phyloP scores from a whole-genome alignment of 2,888 invertebrate genomes.

The Torymus aiolomorphi region DNA sequence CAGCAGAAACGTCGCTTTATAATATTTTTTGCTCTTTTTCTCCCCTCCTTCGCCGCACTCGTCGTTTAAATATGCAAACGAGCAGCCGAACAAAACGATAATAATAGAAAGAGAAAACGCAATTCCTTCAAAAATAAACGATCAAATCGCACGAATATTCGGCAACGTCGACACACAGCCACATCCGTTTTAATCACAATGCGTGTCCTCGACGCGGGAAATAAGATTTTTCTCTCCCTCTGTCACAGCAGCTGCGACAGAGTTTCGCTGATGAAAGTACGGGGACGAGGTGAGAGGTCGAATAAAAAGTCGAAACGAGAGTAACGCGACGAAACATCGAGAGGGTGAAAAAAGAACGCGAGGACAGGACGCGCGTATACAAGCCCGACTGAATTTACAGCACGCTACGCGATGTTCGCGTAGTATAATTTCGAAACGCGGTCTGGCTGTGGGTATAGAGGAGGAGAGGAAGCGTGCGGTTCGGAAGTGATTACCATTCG shows the following conservation, averaged over 20 bases:
- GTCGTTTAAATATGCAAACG: too few species aligned
- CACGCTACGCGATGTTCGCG: conserved; percentile 19
- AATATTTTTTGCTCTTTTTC: too few species aligned
- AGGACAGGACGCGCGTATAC: neutral
- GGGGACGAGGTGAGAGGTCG: neutral
- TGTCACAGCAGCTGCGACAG: neutral
- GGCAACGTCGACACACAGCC: too few species aligned
- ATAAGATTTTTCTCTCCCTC: neutral
- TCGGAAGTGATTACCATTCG: conserved; percentile 4
- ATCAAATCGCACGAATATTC: neutral
- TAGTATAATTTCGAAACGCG: conserved; percentile 42
- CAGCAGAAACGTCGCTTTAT: too few species aligned
- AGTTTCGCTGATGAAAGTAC: neutral
- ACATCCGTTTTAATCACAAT: conserved; percentile 10
- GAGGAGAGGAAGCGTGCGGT: neutral
- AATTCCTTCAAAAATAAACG: neutral
- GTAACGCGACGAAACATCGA: conserved; percentile 30
- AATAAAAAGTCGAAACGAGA: conserved; percentile 16
- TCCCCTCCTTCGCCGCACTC: too few species aligned
- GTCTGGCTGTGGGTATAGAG: too few species aligned
- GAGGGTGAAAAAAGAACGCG: neutral
- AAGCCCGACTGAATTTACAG: conserved; percentile 54
- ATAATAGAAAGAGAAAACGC: too few species aligned
- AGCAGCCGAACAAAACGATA: too few species aligned
- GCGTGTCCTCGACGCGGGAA: conserved; percentile 5